These are phyloP conservation scores for Gymnoscopelus braueri DNA, from an alignment of 2,797 vertebrate species.

Conservation along the genomic window DNA sequence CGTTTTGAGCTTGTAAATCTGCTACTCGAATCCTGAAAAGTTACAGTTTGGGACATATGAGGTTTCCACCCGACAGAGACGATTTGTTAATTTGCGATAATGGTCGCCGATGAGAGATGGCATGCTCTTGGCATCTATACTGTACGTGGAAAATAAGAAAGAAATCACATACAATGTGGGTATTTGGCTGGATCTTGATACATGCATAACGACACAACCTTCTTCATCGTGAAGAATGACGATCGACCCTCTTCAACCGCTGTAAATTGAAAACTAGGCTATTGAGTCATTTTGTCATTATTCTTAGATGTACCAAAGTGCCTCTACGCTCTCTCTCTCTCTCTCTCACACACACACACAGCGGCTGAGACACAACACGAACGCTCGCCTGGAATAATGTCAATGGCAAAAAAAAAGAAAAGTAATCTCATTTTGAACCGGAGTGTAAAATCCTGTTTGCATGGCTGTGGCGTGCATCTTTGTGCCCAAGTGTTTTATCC, in stretches of 20 bases:
- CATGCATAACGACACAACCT: constrained; percentile 58
- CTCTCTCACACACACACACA: constrained; percentile 16
- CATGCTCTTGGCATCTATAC: too few relatives aligned
- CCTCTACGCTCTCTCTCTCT: too few relatives aligned
- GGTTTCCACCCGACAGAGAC: too few relatives aligned
- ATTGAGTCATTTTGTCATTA: constrained; percentile 50
- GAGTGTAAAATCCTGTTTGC: constrained; percentile 80
- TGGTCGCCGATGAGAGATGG: too few relatives aligned
- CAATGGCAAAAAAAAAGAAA: constrained; percentile 55
- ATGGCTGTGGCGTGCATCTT: constrained; percentile 64
- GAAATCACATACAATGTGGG: background rate
- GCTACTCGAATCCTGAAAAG: too few relatives aligned
- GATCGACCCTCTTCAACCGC: constrained; percentile 39
- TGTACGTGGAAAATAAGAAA: too few relatives aligned
- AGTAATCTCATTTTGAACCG: constrained; percentile 77
- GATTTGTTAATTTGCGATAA: too few relatives aligned
- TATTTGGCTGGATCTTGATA: constrained; percentile 5
- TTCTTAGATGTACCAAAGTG: background rate
- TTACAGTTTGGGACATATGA: too few relatives aligned
- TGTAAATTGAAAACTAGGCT: constrained; percentile 54
- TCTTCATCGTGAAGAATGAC: background rate
- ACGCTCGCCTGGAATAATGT: constrained; percentile 68
- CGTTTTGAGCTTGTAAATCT: too few relatives aligned
- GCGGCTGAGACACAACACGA: constrained; percentile 58
- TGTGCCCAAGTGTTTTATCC: constrained; percentile 61